Evolutionary conservation across 2,888 invertebrate genomes (phyloP).

Genomic region (Prionchulus punctatus): DNA sequence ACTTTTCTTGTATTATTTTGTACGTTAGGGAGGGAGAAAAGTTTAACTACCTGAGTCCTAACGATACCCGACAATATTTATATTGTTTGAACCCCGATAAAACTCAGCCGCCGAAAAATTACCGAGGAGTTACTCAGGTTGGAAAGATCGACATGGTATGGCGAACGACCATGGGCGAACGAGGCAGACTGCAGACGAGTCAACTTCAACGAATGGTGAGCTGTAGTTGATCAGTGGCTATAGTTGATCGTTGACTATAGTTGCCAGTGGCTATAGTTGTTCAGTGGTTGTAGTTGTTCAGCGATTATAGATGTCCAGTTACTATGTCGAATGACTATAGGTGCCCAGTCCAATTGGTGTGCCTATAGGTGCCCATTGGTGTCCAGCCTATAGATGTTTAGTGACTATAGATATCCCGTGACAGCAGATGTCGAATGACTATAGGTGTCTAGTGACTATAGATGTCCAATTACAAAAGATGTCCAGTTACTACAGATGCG

Average conservation of each 20-base stretch:
- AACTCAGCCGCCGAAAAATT: slow-evolving; percentile 33
- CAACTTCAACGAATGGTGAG: slow-evolving; percentile 69
- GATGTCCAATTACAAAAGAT: background rate
- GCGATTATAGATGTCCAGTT: background rate
- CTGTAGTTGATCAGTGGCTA: background rate
- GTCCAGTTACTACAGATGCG: background rate
- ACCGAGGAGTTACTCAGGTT: slow-evolving; percentile 58
- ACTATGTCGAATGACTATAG: too few relatives aligned
- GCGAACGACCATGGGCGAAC: slow-evolving; percentile 89
- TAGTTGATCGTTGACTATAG: too few relatives aligned
- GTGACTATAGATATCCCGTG: too few relatives aligned
- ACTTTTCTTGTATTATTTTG: background rate
- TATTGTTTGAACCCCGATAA: slow-evolving; percentile 72
- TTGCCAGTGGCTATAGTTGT: too few relatives aligned
- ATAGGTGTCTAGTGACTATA: background rate
- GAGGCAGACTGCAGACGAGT: slow-evolving; percentile 87
- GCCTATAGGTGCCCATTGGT: too few relatives aligned
- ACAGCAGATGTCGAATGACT: background rate
- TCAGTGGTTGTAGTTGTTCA: background rate
- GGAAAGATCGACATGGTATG: slow-evolving; percentile 96
- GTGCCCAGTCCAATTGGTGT: too few relatives aligned
- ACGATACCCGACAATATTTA: slow-evolving; percentile 79
- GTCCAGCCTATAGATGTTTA: too few relatives aligned
- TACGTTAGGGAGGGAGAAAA: slow-evolving; percentile 37
- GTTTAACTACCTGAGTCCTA: slow-evolving; percentile 58